phyloP scores from a whole-genome alignment of 2,113 vertebrate genomes.

The Grammomys surdaster region DNA sequence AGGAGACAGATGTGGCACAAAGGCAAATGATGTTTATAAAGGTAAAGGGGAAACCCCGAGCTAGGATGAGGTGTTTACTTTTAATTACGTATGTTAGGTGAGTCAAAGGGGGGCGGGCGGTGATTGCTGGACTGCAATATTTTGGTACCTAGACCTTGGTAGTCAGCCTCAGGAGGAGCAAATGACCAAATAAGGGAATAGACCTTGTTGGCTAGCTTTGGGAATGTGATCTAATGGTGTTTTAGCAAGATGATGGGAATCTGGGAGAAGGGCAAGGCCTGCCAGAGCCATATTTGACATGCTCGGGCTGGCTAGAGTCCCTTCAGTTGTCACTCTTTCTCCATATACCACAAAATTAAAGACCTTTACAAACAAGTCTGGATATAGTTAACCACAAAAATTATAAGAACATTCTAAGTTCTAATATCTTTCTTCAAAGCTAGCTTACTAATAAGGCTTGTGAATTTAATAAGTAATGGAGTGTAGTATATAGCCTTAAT shows the following conservation, averaged over 20 bases:
- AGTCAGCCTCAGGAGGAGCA: neutral
- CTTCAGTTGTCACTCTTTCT: neutral
- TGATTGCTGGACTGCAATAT: neutral
- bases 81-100: neutral
- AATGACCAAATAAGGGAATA: neutral
- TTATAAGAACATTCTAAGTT: neutral
- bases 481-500: neutral
- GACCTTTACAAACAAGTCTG: neutral
- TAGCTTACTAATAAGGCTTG: neutral
- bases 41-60: neutral
- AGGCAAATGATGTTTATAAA: neutral
- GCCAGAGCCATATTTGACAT: neutral
- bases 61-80: neutral
- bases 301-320: neutral
- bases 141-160: neutral
- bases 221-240: neutral
- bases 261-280: neutral
- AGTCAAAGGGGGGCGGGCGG: neutral
- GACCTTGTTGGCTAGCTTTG: neutral
- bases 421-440: neutral
- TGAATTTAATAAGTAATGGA: conserved; percentile 16
- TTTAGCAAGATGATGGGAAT: neutral
- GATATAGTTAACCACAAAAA: neutral
- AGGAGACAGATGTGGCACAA: neutral
- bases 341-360: neutral